Base-by-base conservation (phyloP, 2,113 vertebrate species). In the Chlorodrepanis virens region DNA sequence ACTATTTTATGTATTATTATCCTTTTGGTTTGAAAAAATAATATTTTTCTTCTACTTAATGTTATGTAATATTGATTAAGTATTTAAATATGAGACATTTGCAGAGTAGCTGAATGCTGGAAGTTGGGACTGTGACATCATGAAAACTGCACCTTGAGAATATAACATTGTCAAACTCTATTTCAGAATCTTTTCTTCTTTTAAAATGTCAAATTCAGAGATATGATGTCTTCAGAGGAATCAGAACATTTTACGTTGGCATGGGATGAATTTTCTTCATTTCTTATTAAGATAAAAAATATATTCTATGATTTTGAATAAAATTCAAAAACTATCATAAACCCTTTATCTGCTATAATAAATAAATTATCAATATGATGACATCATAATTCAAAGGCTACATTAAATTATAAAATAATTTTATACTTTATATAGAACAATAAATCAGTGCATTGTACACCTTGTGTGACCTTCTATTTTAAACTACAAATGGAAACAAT, bases 401-500 rank as follows among this genome's bases (percentile, higher is more conserved):
- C 56, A 69, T 71, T 93, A 89, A 92, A 92, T 94, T 83, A 61
- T 93, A 90, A 88, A 76, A 75, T 91, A 90, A 84, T 96, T 94
- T 84, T 78, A 35, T 90, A 83, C 19, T 94, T 83, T 77, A 50
- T 70, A 52, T 60, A 94, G 72, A 97, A 90, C 86, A 94, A 87
- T 95, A 87, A 93, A 94, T 93, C 56, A 91, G 40, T 53, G 53
- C 77, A 87, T 87, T 12, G 23, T 79, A 68, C 76, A 90, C 65
- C 65, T 92, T 64, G n/a, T 96, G 86, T 95, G 93, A 96, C 92
- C 82, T 94, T 94, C 89, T 94, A 20, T 95, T 94, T 95, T 83
- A 85, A 94, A 90, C 91, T 93, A 93, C 84, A 86, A 93, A 91
- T 95, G 90, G 96, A 94, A 96, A 95, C 75, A 97, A 83, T 89